phyloP scores from a whole-genome alignment of 2,888 invertebrate genomes.

The Parnassius glacialis region DNA sequence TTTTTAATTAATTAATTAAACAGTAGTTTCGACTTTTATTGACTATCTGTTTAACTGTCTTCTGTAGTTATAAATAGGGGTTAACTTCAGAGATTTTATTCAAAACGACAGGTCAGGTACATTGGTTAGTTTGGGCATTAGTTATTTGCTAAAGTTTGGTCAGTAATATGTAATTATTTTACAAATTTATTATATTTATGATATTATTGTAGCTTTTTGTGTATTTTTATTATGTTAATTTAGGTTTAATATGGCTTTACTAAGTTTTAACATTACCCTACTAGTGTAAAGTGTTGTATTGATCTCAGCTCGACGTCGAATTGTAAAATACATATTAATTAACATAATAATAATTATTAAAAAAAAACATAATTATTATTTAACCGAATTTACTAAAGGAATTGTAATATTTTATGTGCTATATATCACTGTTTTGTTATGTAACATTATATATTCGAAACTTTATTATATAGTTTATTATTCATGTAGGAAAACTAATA shows the following conservation, averaged over 20 bases:
- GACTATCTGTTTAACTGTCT: too few species aligned
- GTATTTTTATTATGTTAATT: not conserved
- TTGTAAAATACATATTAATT: constrained; percentile 22
- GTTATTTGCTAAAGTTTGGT: constrained; percentile 31
- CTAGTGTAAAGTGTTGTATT: constrained; percentile 25
- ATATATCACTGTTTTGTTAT: not conserved
- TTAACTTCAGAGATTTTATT: too few species aligned
- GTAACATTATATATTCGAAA: too few species aligned
- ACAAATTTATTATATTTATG: not conserved
- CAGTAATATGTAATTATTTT: constrained; percentile 34
- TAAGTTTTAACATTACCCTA: constrained; percentile 4
- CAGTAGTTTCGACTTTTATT: too few species aligned
- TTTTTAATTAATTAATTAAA: not conserved
- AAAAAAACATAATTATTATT: constrained; percentile 25
- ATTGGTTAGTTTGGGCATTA: constrained; percentile 33
- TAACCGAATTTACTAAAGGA: constrained; percentile 8
- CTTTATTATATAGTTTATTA: too few species aligned
- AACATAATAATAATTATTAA: constrained; percentile 8
- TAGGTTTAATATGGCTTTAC: constrained; percentile 9
- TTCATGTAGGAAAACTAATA: too few species aligned
- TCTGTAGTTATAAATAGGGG: too few species aligned
- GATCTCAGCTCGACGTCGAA: constrained; percentile 36
- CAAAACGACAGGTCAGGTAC: too few species aligned
- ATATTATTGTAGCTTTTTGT: not conserved
- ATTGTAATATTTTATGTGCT: not conserved